These are phyloP conservation scores for Antedon mediterranea DNA, from an alignment of 53 echinoderm and acorn worm species.

Conservation along the genomic window DNA sequence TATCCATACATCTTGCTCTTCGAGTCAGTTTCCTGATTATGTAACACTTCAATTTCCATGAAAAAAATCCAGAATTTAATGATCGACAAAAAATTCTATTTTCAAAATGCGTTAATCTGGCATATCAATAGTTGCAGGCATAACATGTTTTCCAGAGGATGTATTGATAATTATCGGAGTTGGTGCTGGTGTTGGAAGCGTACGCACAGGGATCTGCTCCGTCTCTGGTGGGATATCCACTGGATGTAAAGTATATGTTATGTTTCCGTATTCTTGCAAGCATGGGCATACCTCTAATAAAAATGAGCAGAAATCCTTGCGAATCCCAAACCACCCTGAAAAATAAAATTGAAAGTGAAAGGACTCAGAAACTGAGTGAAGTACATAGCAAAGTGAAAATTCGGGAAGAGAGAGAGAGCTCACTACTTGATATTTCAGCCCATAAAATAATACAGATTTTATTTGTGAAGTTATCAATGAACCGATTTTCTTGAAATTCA, in stretches of 20 bases:
- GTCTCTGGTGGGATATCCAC: conserved; percentile 19
- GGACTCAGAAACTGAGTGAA: no score
- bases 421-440: no score
- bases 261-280: conserved; percentile 87
- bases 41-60: no score
- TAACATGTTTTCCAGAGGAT: conserved; percentile 38
- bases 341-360: background rate
- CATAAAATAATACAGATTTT: no score
- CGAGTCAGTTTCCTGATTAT: no score
- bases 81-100: no score
- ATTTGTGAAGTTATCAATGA: no score
- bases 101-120: conserved; percentile 43
- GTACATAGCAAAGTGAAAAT: no score
- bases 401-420: no score
- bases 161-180: conserved; percentile 50
- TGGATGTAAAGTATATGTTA: conserved; percentile 38
- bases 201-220: conserved; percentile 35
- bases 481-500: no score
- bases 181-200: conserved; percentile 48
- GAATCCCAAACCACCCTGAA: conserved; percentile 95
- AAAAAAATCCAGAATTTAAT: no score
- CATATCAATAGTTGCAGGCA: conserved; percentile 74
- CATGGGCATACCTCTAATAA: conserved; percentile 61
- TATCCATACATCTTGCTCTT: no score
- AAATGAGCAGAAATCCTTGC: conserved; percentile 96